Evolutionary conservation across 2,113 vertebrate genomes (phyloP).

Genomic region (Neolamprologus brichardi): DNA sequence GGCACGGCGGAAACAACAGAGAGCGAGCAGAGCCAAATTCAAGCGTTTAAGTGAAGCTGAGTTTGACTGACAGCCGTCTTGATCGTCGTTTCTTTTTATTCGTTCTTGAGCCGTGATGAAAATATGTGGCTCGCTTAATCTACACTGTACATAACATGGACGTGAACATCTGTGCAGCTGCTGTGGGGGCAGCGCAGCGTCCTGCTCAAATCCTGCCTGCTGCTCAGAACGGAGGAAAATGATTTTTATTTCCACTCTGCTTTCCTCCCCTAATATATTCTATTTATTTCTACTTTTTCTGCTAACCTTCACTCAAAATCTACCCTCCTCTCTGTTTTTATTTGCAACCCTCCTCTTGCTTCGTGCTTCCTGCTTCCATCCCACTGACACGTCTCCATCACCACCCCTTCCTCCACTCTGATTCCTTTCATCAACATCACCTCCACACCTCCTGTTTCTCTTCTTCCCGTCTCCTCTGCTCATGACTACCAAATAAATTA

Average conservation of each 20-base stretch:
- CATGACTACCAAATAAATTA: conserved; percentile 75
- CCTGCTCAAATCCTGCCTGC: neutral
- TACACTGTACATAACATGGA: neutral
- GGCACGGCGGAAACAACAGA: conserved; percentile 12
- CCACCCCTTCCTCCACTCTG: neutral
- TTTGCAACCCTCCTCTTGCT: neutral
- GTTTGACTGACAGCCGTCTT: conserved; percentile 18
- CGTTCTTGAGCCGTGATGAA: neutral
- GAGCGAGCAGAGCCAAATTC: neutral
- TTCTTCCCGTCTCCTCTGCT: conserved; percentile 32
- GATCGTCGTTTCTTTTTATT: neutral
- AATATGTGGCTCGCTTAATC: neutral
- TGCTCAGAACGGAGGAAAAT: neutral
- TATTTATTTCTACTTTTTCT: neutral
- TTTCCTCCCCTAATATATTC: neutral
- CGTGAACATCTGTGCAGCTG: neutral
- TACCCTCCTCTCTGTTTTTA: neutral
- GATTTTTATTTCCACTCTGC: neutral
- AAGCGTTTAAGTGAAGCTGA: conserved; percentile 1
- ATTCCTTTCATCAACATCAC: conserved; percentile 11
- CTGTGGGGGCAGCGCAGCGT: neutral
- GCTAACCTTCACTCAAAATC: neutral
- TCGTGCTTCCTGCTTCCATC: neutral
- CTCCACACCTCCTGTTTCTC: neutral
- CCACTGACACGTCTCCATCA: neutral